Evolutionary conservation across 2,113 vertebrate genomes (phyloP).

Genomic region (crab-eating macaque (Macaca fascicularis)): T2T-MFA8v1.1 NC_088377.1:135426501-135427000

Average conservation of each 20-base stretch:
- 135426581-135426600: background rate
- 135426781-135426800: background rate
- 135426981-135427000: slow-evolving; percentile 54
- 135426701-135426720: background rate
- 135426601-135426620: background rate
- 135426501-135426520: background rate
- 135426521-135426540: background rate
- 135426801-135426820: slow-evolving; percentile 20
- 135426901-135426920: background rate
- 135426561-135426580: background rate
- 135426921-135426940: slow-evolving; percentile 14
- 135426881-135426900: background rate
- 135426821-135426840: background rate
- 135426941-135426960: slow-evolving; percentile 6
- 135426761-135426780: background rate
- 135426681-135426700: background rate
- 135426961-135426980: background rate
- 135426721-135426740: background rate
- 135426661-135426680: background rate
- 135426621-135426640: background rate
- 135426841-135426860: background rate
- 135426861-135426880: background rate
- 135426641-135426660: background rate
- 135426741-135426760: background rate
- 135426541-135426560: background rate